These are phyloP conservation scores for Hozukius guyotensis DNA, from an alignment of 2,797 vertebrate genomes.

Conservation along the genomic window DNA sequence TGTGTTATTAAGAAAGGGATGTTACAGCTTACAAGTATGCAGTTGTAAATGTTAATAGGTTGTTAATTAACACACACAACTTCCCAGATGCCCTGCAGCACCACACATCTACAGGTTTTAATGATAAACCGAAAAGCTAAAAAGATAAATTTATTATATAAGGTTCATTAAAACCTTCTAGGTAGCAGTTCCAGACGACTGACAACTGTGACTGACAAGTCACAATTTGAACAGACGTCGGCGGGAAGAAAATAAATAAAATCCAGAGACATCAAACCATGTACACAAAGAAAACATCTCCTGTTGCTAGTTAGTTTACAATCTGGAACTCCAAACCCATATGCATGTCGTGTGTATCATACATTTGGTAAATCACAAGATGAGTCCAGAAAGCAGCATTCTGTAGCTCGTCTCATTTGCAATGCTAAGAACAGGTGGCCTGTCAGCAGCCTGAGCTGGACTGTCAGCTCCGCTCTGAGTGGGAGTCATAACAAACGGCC, in stretches of 20 bases:
- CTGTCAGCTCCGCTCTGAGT: conserved; percentile 55
- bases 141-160: accelerated
- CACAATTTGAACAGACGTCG: background rate
- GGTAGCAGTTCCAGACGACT: no score
- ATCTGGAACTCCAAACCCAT: background rate
- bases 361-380: background rate
- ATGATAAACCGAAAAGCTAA: background rate
- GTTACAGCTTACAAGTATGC: background rate
- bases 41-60: background rate
- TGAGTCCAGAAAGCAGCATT: conserved; percentile 3
- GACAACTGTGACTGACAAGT: background rate
- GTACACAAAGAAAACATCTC: conserved; percentile 29
- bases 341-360: background rate
- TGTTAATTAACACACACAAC: background rate
- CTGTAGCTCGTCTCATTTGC: conserved; percentile 46
- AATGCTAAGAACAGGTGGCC: conserved; percentile 48
- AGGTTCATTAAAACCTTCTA: accelerated
- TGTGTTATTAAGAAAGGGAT: background rate
- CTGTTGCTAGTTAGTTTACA: conserved; percentile 15
- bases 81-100: background rate
- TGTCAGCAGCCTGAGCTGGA: conserved; percentile 37
- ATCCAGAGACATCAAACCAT: background rate
- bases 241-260: background rate
- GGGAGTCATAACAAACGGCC: conserved; percentile 56
- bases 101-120: accelerated